phyloP scores from a whole-genome alignment of 2,888 invertebrate species.

The Empis livida region DNA sequence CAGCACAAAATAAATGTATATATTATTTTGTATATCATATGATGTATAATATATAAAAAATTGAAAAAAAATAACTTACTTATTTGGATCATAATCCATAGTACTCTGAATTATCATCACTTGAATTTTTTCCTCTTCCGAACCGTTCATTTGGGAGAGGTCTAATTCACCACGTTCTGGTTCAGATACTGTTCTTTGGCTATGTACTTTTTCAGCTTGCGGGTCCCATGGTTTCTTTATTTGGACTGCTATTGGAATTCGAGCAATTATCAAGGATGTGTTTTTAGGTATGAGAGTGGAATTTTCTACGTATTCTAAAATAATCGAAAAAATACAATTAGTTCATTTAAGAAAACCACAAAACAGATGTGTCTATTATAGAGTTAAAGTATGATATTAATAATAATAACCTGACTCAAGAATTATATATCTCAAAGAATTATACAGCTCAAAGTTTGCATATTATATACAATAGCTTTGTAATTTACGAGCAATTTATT shows the following conservation, averaged over 20 bases:
- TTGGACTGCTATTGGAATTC: constrained; percentile 74
- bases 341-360: too few species aligned
- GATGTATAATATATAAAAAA: not conserved
- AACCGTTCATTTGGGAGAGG: constrained; percentile 77
- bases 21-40: not conserved
- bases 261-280: constrained; percentile 86
- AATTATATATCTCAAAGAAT: too few species aligned
- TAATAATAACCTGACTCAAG: too few species aligned
- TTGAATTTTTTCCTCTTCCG: constrained; percentile 94
- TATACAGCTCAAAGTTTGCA: too few species aligned
- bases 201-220: constrained; percentile 29
- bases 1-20: not conserved
- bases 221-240: constrained; percentile 64
- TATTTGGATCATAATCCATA: constrained; percentile 92
- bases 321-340: too few species aligned
- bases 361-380: too few species aligned
- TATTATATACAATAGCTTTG: too few species aligned
- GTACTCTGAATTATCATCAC: constrained; percentile 97
- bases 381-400: too few species aligned
- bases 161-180: constrained; percentile 55
- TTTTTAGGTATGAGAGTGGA: constrained; percentile 90
- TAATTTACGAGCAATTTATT: too few species aligned
- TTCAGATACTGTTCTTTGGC: constrained; percentile 38
- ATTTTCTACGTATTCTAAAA: constrained; percentile 86
- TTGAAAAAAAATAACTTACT: constrained; percentile 48